Base-by-base conservation (phyloP, 2,113 vertebrate species). In the Daphoenositta chrysoptera region DNA sequence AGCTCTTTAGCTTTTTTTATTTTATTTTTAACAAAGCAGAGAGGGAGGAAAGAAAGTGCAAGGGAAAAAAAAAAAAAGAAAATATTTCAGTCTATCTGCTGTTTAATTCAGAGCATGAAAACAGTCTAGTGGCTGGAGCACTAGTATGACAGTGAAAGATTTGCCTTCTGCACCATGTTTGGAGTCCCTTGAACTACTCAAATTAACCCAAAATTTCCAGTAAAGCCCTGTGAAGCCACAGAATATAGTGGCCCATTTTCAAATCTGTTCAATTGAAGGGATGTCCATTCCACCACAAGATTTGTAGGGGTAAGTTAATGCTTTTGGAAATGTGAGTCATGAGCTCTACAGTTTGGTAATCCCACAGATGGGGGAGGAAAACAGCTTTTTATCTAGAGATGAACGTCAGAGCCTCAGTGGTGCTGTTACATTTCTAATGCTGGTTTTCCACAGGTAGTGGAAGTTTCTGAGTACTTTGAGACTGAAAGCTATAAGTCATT, bases 11-110 rank as follows among this genome's bases (percentile, higher is more conserved):
- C n/a, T 76, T 78, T 57, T 77, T 94, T 89, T 45, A 57, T 88
- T 88, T 87, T 92, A 47, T 78, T 94, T 92, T 90, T 96, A 89
- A 94, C 89, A 87, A 73, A 93, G 68, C 7, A 37, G 19, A 35
- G 58, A 90, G 50, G 39, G 21, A 50, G 70, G 37, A 68, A 95
- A 77, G 50, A 66, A 88, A 87, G 66, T 75, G 65, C 48, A 68
- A 71, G 26, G 33, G 12, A 11, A 4, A 1, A 3, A 45, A 39
- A 24, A 16, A 50, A 45, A 28, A 26, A 14, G 31, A 80, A 84
- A 87, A 63, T 71, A 72, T 87, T 28, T 40, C 51, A 60, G 69
- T 81, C 35, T 86, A 23, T 89, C 60, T 82, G 48, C 56, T 90
- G 15, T 83, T 81, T 56, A 93, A 87, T 95, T 93, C 71, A 31